phyloP scores from a whole-genome alignment of 2,888 invertebrate species.

The Cactoblastis cactorum region DNA sequence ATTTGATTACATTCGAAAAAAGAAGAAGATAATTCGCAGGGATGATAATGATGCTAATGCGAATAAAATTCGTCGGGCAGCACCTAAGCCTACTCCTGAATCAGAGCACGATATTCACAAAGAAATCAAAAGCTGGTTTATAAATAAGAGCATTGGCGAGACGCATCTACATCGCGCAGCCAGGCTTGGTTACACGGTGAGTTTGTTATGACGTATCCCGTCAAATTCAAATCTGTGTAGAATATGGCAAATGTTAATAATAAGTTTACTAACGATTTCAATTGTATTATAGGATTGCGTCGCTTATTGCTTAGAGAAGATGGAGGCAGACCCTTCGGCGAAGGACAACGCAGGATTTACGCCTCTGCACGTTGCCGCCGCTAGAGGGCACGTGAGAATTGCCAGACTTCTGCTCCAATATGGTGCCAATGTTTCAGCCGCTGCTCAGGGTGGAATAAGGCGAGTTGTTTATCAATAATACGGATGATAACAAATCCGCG shows the following conservation, averaged over 20 bases:
- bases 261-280: neutral
- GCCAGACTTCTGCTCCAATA: slow-evolving; percentile 90
- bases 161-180: slow-evolving; percentile 95
- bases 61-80: slow-evolving; percentile 67
- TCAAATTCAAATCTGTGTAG: neutral
- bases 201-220: slow-evolving; percentile 26
- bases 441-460: slow-evolving; percentile 94
- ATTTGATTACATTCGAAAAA: slow-evolving; percentile 93
- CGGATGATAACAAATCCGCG: too few species aligned
- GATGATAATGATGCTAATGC: slow-evolving; percentile 59
- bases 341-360: slow-evolving; percentile 96
- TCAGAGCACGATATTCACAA: slow-evolving; percentile 88
- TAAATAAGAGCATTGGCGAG: slow-evolving; percentile 96
- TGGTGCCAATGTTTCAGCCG: slow-evolving; percentile 94
- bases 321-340: slow-evolving; percentile 89
- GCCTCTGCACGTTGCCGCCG: slow-evolving; percentile 94
- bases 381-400: slow-evolving; percentile 92
- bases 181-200: slow-evolving; percentile 91
- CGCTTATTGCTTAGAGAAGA: slow-evolving; percentile 92
- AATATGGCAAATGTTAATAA: neutral
- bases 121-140: slow-evolving; percentile 93
- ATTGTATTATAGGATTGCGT: slow-evolving; percentile 86
- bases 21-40: slow-evolving; percentile 85
- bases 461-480: slow-evolving; percentile 46
- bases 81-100: slow-evolving; percentile 80